Evolutionary conservation across 2,888 invertebrate genomes (phyloP).

Genomic region (Barypeithes pellucidus): DNA sequence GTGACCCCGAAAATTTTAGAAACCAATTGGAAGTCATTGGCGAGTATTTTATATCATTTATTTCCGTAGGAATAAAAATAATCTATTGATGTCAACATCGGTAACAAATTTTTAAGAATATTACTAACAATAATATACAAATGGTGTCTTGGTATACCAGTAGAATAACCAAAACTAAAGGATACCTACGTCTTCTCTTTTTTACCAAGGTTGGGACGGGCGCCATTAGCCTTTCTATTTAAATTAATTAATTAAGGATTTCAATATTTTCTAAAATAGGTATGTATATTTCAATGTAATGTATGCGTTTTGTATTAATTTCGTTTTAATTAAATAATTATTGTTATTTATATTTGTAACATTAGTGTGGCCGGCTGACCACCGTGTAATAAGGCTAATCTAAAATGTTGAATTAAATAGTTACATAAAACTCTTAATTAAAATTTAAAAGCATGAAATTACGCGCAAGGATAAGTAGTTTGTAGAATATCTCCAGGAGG

Average conservation of each 20-base stretch:
- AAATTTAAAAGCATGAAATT: constrained; percentile 16
- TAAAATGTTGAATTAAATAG: constrained; percentile 1
- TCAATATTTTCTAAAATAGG: no score
- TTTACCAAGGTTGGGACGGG: no score
- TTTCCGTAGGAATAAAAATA: no score
- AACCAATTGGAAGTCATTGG: constrained; percentile 51
- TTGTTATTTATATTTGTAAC: background rate
- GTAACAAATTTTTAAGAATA: no score
- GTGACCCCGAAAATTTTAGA: constrained; percentile 57
- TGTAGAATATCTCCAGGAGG: no score
- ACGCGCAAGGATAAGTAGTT: constrained; percentile 2
- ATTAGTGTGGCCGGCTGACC: background rate
- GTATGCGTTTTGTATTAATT: background rate
- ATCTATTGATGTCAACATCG: no score
- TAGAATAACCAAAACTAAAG: no score
- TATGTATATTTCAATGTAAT: background rate
- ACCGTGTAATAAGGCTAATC: background rate
- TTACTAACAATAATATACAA: no score
- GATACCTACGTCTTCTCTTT: no score
- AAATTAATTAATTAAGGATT: no score
- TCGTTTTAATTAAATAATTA: background rate
- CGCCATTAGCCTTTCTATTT: no score
- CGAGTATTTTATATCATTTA: constrained; percentile 19
- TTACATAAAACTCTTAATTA: constrained; percentile 6
- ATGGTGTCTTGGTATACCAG: no score